Evolutionary conservation across 2,797 vertebrate genomes (phyloP).

Genomic region (Furcifer pardalis): DNA sequence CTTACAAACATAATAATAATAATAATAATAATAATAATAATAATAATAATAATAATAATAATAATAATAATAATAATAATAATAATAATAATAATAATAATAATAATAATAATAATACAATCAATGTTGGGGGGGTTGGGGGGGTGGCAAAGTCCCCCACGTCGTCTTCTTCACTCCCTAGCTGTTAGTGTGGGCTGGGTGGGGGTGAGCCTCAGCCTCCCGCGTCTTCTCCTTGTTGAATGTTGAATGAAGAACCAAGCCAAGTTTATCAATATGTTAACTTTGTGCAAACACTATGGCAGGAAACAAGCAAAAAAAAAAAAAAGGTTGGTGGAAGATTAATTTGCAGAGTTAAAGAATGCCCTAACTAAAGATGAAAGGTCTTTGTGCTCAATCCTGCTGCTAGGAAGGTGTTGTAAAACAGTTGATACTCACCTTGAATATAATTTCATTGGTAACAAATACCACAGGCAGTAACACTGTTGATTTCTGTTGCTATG

Average conservation of each 20-base stretch:
- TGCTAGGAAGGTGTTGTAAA: background rate
- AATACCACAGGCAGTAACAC: background rate
- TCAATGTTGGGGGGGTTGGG: too few relatives aligned
- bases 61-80: too few relatives aligned
- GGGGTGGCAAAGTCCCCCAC: too few relatives aligned
- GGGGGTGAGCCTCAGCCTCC: too few relatives aligned
- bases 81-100: too few relatives aligned
- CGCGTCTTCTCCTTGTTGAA: too few relatives aligned
- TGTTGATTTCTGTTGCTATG: constrained; percentile 16
- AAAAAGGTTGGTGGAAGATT: background rate
- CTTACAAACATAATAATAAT: too few relatives aligned
- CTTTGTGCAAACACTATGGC: background rate
- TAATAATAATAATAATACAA: too few relatives aligned
- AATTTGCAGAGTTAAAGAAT: background rate
- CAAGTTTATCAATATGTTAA: background rate
- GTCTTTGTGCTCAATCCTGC: background rate
- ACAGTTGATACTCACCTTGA: background rate
- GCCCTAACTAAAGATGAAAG: background rate
- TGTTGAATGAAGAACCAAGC: background rate
- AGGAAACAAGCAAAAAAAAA: background rate
- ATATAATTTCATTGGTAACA: constrained; percentile 4
- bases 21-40: too few relatives aligned
- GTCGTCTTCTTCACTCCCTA: too few relatives aligned
- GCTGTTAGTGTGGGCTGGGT: too few relatives aligned
- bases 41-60: too few relatives aligned